phyloP scores from a whole-genome alignment of 2,888 invertebrate species.

The Tenthredo livida region DNA sequence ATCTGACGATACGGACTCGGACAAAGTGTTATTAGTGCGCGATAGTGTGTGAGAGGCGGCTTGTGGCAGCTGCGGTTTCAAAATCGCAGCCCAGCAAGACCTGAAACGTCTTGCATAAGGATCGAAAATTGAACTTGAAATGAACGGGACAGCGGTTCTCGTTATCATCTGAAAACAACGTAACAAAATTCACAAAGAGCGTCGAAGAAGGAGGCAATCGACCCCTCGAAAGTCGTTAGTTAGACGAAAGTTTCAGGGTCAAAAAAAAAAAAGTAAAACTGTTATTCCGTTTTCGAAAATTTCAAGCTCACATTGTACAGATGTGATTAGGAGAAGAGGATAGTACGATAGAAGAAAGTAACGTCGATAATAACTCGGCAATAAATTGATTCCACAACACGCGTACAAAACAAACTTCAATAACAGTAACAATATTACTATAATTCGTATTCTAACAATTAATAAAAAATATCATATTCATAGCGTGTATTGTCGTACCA shows the following conservation, averaged over 20 bases:
- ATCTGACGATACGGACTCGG: constrained; percentile 78
- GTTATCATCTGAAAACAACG: not conserved
- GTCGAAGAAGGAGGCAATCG: constrained; percentile 16
- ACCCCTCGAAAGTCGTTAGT: constrained; percentile 55
- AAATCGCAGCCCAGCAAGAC: constrained; percentile 66
- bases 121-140: constrained; percentile 9
- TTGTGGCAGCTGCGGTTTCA: constrained; percentile 59
- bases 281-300: constrained; percentile 1
- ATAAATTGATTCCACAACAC: not conserved
- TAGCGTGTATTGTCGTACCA: not conserved
- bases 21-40: constrained; percentile 70
- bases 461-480: constrained; percentile 5
- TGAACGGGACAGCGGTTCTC: constrained; percentile 17
- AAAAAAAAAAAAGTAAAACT: constrained; percentile 6
- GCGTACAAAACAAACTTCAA: not conserved
- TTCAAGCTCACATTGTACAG: not conserved
- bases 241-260: constrained; percentile 55
- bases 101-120: constrained; percentile 75
- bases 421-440: not conserved
- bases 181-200: not conserved
- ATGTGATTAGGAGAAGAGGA: not conserved
- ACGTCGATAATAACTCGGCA: not conserved
- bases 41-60: constrained; percentile 57
- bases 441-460: not conserved
- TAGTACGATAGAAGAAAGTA: not conserved